Evolutionary conservation across 30 jellyfish, hydroid and myxozoan genomes (phyloP), one percentile per base, ranked within the genome.

Genomic region (Pseudorhiza aurosa): DNA sequence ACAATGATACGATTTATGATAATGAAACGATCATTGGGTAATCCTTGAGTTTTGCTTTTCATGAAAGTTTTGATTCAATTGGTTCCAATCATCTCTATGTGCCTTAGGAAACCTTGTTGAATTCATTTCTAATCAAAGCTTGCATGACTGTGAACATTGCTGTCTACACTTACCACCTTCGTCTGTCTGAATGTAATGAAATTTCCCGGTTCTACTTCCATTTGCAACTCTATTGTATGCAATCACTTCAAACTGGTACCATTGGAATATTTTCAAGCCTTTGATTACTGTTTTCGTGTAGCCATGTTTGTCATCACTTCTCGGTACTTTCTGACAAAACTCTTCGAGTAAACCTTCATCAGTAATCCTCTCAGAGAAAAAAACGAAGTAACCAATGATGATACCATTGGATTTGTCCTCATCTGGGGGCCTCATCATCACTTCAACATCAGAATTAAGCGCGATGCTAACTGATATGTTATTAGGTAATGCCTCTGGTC

Each of bases 401-500:
- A 86, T 56, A 8, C 96, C 96, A 68, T 86, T 86, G 3, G 40
- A 9, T 11, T 2, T 36, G 2, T 75, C 45, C 5, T 10, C 17
- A 14, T 24, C 46, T 3, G 96, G 96, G 6, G 71, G 83, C 32
- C 21, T 33, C 80, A 86, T 42, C 8, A 19, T 3, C 0, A 86
- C 36, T 22, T 21, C 63, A 12, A 86, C 71, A 4, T 65, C 33
- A 14, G 36, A 30, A 14, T 59, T 67, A 21, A 12, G 28, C 4
- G 36, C 60, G 12, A 72, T 32, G 25, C 14, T 35, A 26, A 44
- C 57, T 9, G 81, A 6, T 31, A 86, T 58, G 33, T 75, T 77
- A 33, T 21, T 77, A 11, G 96, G 96, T 0, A 87, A 91, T 8
- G 91, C 92, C 44, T 86, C 91, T 10, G 96, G 96, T 36, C 71